Percentiles rank a stretch among this genome's conserved stretches.
Evolutionary conservation across 2,888 invertebrate species (phyloP).

Genomic region (Ypsolopha scabrella): DNA sequence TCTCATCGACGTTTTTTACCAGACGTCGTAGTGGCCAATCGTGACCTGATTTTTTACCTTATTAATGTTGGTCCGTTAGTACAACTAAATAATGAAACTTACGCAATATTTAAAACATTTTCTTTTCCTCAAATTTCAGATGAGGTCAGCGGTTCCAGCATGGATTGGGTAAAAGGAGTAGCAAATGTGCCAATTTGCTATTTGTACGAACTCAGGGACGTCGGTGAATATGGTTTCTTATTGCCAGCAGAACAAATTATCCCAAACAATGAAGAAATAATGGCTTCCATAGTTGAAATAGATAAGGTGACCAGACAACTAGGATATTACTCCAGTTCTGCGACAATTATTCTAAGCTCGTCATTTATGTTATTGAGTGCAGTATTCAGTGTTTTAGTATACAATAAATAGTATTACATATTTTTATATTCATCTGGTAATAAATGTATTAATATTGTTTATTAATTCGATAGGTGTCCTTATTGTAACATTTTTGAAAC

Average conservation of each 20-base stretch:
- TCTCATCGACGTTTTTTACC: too few species aligned
- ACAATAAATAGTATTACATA: not conserved
- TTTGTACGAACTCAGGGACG: constrained; percentile 69
- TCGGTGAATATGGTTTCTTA: constrained; percentile 63
- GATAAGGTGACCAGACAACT: constrained; percentile 26
- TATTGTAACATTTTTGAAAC: too few species aligned
- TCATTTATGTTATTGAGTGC: not conserved
- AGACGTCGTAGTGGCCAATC: too few species aligned
- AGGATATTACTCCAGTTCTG: constrained; percentile 19
- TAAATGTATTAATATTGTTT: too few species aligned
- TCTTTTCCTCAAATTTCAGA: constrained; percentile 27
- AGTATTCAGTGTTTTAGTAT: not conserved
- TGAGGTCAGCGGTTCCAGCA: constrained; percentile 46
- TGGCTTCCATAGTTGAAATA: constrained; percentile 43
- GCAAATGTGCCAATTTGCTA: constrained; percentile 62
- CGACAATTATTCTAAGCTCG: too few species aligned
- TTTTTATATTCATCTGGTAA: not conserved
- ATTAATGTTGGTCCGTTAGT: too few species aligned
- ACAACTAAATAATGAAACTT: too few species aligned
- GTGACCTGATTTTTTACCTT: too few species aligned
- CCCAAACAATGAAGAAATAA: constrained; percentile 50
- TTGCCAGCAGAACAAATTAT: constrained; percentile 61
- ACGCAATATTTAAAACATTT: not conserved
- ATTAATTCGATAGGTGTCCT: too few species aligned
- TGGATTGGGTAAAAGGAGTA: constrained; percentile 69